These are phyloP conservation scores for Macrobrachium rosenbergii DNA, from an alignment of 1,140 invertebrate species.

Conservation along the genomic window DNA sequence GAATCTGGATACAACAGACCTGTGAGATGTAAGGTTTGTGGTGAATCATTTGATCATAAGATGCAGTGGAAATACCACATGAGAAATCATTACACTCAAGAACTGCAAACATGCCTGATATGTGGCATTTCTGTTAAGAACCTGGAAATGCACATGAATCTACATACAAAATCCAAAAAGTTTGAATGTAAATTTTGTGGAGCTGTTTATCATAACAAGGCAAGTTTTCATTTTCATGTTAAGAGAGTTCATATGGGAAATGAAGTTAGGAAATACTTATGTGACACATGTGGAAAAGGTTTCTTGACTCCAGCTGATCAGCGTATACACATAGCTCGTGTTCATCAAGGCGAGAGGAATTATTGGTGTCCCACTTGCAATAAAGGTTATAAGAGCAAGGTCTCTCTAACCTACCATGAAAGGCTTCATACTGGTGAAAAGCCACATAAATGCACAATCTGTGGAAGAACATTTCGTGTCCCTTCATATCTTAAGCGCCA, in stretches of 20 bases:
- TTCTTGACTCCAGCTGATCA: slow-evolving; percentile 49
- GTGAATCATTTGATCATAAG: slow-evolving; percentile 55
- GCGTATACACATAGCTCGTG: slow-evolving; percentile 53
- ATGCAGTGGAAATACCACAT: slow-evolving; percentile 57
- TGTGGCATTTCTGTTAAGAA: slow-evolving; percentile 56
- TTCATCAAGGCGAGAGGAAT: slow-evolving; percentile 55
- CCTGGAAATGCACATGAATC: slow-evolving; percentile 56
- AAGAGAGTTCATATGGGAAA: slow-evolving; percentile 59
- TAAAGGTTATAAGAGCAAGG: slow-evolving; percentile 60
- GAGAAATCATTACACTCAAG: slow-evolving; percentile 40
- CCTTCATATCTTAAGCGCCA: slow-evolving; percentile 58
- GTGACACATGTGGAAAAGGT: slow-evolving; percentile 39
- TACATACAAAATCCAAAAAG: slow-evolving; percentile 55
- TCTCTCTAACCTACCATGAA: slow-evolving; percentile 59
- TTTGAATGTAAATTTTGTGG: slow-evolving; percentile 49
- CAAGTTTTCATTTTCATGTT: slow-evolving; percentile 56
- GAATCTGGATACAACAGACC: slow-evolving; percentile 50
- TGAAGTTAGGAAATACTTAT: slow-evolving; percentile 45
- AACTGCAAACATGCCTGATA: slow-evolving; percentile 40
- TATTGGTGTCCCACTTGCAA: slow-evolving; percentile 60
- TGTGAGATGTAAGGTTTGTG: slow-evolving; percentile 48
- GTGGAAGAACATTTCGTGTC: slow-evolving; percentile 52
- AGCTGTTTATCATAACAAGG: slow-evolving; percentile 54
- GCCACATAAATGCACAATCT: slow-evolving; percentile 57
- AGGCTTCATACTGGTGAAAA: slow-evolving; percentile 59